Evolutionary conservation across 2,113 vertebrate genomes (phyloP).

Genomic region (Aegithalos caudatus): DNA sequence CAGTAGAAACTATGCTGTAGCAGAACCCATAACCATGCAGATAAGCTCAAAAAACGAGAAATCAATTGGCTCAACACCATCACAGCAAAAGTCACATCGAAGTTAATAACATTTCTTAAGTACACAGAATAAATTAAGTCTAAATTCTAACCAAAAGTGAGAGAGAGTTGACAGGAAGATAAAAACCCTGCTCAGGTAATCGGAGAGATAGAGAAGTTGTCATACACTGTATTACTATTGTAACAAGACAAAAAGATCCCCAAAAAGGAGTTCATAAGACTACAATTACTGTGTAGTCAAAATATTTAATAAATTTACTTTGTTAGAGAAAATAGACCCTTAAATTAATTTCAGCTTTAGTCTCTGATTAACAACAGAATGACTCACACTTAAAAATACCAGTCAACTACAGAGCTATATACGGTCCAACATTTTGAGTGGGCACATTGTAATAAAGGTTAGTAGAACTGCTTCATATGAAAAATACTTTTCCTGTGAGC

Average conservation of each 20-base stretch:
- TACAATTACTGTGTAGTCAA: background rate
- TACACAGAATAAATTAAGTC: background rate
- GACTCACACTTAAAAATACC: background rate
- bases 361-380: background rate
- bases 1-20: background rate
- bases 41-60: background rate
- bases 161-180: background rate
- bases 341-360: conserved; percentile 20
- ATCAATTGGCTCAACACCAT: background rate
- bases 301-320: conserved; percentile 16
- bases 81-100: background rate
- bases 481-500: background rate
- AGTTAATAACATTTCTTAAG: background rate
- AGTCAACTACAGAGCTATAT: background rate
- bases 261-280: background rate
- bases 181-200: background rate
- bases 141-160: background rate
- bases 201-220: background rate
- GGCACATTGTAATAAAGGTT: background rate
- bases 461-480: background rate
- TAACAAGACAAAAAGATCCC: background rate
- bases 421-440: background rate
- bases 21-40: background rate
- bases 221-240: background rate
- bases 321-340: conserved; percentile 15